Percentiles rank a stretch among this genome's conserved stretches.
phyloP scores from a whole-genome alignment of 1,140 invertebrate species.

The Drosophila pectinifera region DNA sequence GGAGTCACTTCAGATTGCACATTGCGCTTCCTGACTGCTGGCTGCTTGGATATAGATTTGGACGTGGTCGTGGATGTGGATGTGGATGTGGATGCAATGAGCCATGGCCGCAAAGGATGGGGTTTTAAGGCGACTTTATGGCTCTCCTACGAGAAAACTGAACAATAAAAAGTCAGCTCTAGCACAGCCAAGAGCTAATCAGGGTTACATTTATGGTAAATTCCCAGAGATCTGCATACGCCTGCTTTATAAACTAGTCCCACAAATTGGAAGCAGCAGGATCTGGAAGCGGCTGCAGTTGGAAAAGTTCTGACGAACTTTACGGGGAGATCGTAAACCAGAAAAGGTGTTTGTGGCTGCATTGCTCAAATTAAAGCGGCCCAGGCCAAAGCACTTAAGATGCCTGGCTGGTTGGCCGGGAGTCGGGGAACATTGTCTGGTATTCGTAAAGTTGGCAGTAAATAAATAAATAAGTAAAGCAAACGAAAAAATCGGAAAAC shows the following conservation, averaged over 20 bases:
- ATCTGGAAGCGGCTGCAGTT: background rate
- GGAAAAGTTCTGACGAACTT: slow-evolving; percentile 13
- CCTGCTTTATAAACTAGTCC: slow-evolving; percentile 21
- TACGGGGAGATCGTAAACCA: slow-evolving; percentile 27
- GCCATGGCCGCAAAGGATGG: slow-evolving; percentile 39
- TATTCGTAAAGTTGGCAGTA: slow-evolving; percentile 51
- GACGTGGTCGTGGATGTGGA: background rate
- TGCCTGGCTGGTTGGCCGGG: slow-evolving; percentile 1
- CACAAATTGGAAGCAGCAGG: slow-evolving; percentile 27
- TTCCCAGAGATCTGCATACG: slow-evolving; percentile 30
- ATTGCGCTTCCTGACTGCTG: slow-evolving; percentile 76
- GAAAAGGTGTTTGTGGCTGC: slow-evolving; percentile 32
- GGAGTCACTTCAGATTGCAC: slow-evolving; percentile 80
- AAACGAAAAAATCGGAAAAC: slow-evolving; percentile 60
- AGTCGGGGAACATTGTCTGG: slow-evolving; percentile 17
- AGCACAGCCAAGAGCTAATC: slow-evolving; percentile 22
- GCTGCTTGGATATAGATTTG: background rate
- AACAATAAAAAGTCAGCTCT: slow-evolving; percentile 39
- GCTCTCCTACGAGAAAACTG: slow-evolving; percentile 3
- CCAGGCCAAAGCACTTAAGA: slow-evolving; percentile 42
- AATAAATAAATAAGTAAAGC: slow-evolving; percentile 67
- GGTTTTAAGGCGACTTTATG: slow-evolving; percentile 21
- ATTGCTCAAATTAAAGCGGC: slow-evolving; percentile 35
- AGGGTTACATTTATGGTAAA: slow-evolving; percentile 39
- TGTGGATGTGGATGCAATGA: slow-evolving; percentile 31